phyloP scores from a whole-genome alignment of 2,888 invertebrate genomes.

The Blomia tropicalis region DNA sequence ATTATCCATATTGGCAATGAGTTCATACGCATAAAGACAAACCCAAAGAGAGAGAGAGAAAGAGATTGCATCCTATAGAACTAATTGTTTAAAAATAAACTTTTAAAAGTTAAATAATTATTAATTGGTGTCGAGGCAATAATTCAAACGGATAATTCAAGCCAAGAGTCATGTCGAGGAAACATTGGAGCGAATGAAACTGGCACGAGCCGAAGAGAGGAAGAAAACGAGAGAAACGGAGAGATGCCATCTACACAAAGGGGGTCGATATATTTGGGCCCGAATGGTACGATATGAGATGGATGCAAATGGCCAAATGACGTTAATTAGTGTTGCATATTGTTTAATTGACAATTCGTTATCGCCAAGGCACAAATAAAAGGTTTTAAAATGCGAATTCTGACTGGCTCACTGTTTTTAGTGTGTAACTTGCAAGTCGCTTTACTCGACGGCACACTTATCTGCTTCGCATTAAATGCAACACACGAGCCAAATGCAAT shows the following conservation, averaged over 20 bases:
- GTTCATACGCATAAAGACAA: not conserved
- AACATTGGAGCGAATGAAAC: too few relatives aligned
- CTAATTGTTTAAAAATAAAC: conserved; percentile 13
- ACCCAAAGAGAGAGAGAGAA: too few relatives aligned
- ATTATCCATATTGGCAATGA: not conserved
- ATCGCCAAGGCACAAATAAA: conserved; percentile 13
- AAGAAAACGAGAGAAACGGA: not conserved
- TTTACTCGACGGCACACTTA: not conserved
- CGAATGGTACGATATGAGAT: not conserved
- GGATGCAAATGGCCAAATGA: conserved; percentile 6
- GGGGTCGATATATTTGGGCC: too few relatives aligned
- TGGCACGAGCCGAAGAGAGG: not conserved
- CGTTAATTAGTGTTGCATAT: conserved; percentile 13
- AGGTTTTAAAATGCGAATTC: conserved; percentile 7
- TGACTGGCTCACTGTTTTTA: too few relatives aligned
- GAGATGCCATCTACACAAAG: too few relatives aligned
- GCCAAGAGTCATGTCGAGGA: too few relatives aligned
- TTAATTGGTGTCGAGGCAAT: conserved; percentile 4
- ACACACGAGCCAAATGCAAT: not conserved
- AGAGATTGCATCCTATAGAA: too few relatives aligned
- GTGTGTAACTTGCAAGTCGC: too few relatives aligned
- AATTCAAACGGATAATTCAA: conserved; percentile 1
- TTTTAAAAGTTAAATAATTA: conserved; percentile 10
- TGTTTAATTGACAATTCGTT: conserved; percentile 13
- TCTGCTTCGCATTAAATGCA: not conserved